Evolutionary conservation across 2,797 vertebrate species (phyloP), one percentile per base, ranked within the genome.

Genomic region (Halcyon smyrnensis): DNA sequence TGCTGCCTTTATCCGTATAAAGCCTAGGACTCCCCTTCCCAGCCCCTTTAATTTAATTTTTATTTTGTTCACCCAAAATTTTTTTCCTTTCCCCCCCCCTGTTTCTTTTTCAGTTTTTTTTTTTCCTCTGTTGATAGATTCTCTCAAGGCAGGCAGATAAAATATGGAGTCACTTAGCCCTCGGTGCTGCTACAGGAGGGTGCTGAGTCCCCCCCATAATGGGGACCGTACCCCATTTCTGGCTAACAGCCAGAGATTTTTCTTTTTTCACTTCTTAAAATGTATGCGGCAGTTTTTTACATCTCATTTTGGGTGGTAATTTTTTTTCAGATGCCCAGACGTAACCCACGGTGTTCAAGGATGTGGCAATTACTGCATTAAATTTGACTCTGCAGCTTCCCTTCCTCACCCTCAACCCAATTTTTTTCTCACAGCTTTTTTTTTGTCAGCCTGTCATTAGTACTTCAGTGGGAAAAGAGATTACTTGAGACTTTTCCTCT

Each of bases 1-100:
- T 98, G 92, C 97, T 96, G 85, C 97, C 93, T 96, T 97, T 97
- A 93, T 92, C 94, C 93, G 96, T 93, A 93, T 91, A 86, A 93
- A 97, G 27, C 69, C 36, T 91, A 73, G 37, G 50, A 15, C 19
- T 87, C 15, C 39, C 25, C 25, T 21, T 84, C 25, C 19, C 41
- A 50, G 25, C 60, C 83, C 85, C 51, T 94, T 94, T 79, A 50
- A 73, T 87, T 96, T 91, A 3, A 8, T 87, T 70, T 69, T 57
- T 65, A 32, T 73, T 75, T 65, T 68, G 41, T 78, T 91, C 19
- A 12, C 39, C 43, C 24, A 0, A 18, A 86, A 28, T 15, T 50
- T 27, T 27, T 95, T 82, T 84, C 13, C 16, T 17, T 8, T 4
- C 17, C 16, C 16, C 16, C 16, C 32, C 41, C 16, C 16, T 64